Evolutionary conservation across 2,888 invertebrate species (phyloP), one percentile per base, ranked within the genome.

Genomic region (Diarsia dahlii): DNA sequence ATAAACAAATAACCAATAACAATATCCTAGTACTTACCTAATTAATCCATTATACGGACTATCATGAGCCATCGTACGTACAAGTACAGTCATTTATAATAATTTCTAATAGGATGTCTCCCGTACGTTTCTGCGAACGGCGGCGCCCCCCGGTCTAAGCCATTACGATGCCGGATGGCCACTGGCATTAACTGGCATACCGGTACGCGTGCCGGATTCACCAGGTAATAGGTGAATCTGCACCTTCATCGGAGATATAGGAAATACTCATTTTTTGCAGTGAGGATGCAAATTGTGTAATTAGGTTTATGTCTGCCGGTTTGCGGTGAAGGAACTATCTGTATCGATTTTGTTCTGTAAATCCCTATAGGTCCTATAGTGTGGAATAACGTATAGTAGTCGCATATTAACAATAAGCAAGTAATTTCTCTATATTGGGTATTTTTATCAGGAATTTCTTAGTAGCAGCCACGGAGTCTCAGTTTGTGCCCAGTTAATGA

Each of bases 71-170:
- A 58, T 58, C 60, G 78, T 48, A 70, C 71, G 45, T 58, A 65
- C 82, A 72, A 60, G 82, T 70, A 78, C 81, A 80, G 71, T 82
- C 79, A 81, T 84, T 85, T 71, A 85, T 81, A 86, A 88, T 85
- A 84, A 89, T 89, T 85, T 89, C 87, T 88, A 89, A 89, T 88
- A 90, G 90, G 90, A 89, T 88, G 88, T 85, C 74, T 74, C 84
- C 84, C 86, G 87, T 86, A 85, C 75, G 82, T 20, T 90, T 90
- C 90, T 81, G 67, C 68, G 90, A 91, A 90, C 70, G 63, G 70
- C 72, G 91, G 91, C 91, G 91, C 89, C 91, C 89, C 84, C 79
- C 80, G 84, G 91, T 90, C 91, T 91, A 85, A 46, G 80, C 82
- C 83, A 84, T 84, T 86, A 86, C 76, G 28, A 45, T 81, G 74